Conservation (phyloP, 2,888 invertebrate species). For the Apotomis betuletana region DNA sequence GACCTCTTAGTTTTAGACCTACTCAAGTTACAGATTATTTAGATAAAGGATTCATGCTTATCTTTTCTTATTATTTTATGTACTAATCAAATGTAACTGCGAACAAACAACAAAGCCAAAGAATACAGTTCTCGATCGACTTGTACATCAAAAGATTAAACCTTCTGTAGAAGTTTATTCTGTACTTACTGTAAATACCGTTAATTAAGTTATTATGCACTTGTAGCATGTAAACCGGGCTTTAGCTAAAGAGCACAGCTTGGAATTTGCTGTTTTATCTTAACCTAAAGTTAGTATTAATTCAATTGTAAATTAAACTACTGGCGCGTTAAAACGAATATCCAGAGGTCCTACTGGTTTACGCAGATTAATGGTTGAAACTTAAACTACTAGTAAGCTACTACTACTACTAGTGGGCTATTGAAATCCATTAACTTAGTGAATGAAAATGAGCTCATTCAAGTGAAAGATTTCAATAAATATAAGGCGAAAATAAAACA, state of each 20-base stretch:
- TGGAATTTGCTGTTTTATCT: not conserved
- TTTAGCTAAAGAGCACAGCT: not conserved
- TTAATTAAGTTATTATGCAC: not conserved
- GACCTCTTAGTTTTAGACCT: no score
- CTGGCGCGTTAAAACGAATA: not conserved
- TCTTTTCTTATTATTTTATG: no score
- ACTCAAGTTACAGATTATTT: no score
- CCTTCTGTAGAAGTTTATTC: no score
- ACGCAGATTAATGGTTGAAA: not conserved
- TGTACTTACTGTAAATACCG: not conserved
- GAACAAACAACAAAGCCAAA: no score
- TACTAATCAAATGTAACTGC: no score
- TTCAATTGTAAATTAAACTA: slow-evolving; percentile 5
- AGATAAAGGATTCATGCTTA: no score
- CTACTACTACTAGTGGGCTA: not conserved
- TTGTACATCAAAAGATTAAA: no score
- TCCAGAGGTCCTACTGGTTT: not conserved
- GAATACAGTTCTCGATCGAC: no score
- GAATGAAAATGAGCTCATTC: not conserved
- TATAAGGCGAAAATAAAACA: no score
- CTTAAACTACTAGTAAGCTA: not conserved
- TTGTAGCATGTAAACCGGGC: not conserved
- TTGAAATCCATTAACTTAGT: not conserved
- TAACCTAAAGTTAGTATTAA: slow-evolving; percentile 10
- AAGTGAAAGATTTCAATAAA: not conserved